Conservation (phyloP, 2,888 invertebrate species). For the Rhodophaea formosa region DNA sequence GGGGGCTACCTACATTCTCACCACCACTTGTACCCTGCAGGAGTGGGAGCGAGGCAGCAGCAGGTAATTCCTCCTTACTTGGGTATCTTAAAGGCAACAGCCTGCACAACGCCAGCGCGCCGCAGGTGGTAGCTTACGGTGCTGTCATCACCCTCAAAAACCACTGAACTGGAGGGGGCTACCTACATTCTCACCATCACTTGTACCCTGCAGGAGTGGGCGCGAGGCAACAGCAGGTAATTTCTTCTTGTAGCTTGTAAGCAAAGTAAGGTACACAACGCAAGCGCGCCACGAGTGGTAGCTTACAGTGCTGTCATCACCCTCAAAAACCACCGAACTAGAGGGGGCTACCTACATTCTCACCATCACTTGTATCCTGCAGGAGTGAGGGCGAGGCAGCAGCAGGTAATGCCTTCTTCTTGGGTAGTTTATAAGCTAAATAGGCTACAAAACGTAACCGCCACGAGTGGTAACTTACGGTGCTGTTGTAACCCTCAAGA, state of each 20-base stretch:
- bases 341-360: constrained; percentile 97
- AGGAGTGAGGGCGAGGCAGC: constrained; percentile 93
- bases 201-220: constrained; percentile 95
- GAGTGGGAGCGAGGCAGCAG: constrained; percentile 93
- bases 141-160: constrained; percentile 95
- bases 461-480: constrained; percentile 94
- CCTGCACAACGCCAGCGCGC: constrained; percentile 95
- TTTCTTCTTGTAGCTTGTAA: constrained; percentile 82
- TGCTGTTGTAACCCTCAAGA: constrained; percentile 93
- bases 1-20: constrained; percentile 98
- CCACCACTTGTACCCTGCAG: constrained; percentile 96
- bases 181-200: constrained; percentile 97
- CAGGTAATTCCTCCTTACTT: constrained; percentile 84
- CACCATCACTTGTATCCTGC: constrained; percentile 97
- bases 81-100: constrained; percentile 96
- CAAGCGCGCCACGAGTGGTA: constrained; percentile 93
- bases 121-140: constrained; percentile 93
- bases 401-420: constrained; percentile 85
- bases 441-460: constrained; percentile 95
- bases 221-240: constrained; percentile 94
- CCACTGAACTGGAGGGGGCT: constrained; percentile 96
- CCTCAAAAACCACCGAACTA: constrained; percentile 96
- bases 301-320: constrained; percentile 94
- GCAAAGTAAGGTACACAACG: constrained; percentile 96
- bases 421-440: constrained; percentile 96